Conservation (phyloP, 2,888 invertebrate species). For the Fragum whitleyi region DNA sequence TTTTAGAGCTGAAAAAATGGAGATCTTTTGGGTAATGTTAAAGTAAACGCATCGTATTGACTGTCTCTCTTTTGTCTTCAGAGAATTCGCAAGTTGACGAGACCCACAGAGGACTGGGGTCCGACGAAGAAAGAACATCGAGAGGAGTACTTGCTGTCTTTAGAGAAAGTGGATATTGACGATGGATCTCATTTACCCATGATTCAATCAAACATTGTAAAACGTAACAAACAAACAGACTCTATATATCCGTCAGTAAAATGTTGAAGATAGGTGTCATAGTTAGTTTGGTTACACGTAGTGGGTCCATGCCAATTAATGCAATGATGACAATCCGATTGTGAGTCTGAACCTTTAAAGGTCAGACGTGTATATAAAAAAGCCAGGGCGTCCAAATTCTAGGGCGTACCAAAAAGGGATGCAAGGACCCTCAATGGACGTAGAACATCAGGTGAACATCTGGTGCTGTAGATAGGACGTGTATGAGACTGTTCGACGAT, state of each 20-base stretch:
- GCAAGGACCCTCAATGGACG: too few relatives aligned
- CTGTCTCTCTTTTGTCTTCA: constrained; percentile 59
- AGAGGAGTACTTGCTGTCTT: constrained; percentile 70
- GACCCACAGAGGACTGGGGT: constrained; percentile 77
- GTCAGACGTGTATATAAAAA: neutral
- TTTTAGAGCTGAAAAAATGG: neutral
- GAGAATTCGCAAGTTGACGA: constrained; percentile 72
- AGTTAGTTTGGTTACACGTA: neutral
- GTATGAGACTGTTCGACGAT: too few relatives aligned
- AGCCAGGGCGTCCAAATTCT: too few relatives aligned
- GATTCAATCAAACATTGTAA: constrained; percentile 39
- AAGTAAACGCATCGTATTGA: too few relatives aligned
- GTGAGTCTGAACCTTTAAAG: too few relatives aligned
- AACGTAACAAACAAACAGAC: constrained; percentile 21
- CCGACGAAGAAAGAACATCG: constrained; percentile 73
- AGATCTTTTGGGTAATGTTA: neutral
- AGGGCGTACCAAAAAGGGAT: too few relatives aligned
- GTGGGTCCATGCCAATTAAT: neutral
- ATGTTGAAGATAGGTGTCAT: neutral
- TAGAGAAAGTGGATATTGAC: constrained; percentile 38
- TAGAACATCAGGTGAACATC: too few relatives aligned
- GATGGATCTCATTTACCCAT: constrained; percentile 25
- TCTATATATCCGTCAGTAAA: constrained; percentile 12
- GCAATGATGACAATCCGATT: neutral
- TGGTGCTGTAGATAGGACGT: too few relatives aligned